Conservation (phyloP, 2,888 invertebrate genomes). For the Sarcophaga caerulescens region DNA sequence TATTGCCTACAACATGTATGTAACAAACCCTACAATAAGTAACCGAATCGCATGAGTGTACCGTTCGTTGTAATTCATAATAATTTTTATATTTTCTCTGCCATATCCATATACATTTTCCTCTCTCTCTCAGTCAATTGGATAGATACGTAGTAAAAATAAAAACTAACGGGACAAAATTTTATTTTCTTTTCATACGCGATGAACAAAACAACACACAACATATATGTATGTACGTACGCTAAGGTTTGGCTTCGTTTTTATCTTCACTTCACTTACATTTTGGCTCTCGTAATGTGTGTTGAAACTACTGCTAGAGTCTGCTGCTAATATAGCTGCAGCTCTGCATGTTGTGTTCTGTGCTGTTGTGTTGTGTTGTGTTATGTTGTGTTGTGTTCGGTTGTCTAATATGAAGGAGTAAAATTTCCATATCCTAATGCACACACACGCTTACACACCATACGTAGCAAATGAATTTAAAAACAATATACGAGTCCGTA, state of each 20-base stretch:
- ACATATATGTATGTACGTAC: neutral
- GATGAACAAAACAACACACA: slow-evolving; percentile 26
- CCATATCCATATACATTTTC: slow-evolving; percentile 34
- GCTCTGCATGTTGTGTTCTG: slow-evolving; percentile 38
- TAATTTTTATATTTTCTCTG: neutral
- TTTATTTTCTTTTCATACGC: slow-evolving; percentile 9
- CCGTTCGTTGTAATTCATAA: no score
- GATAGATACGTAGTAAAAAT: neutral
- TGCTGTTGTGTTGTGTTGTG: neutral
- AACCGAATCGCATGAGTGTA: no score
- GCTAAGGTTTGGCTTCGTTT: slow-evolving; percentile 51
- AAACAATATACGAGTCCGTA: neutral
- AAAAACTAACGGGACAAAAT: neutral
- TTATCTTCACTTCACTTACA: slow-evolving; percentile 16
- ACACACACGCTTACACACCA: slow-evolving; percentile 20
- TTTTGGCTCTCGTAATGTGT: slow-evolving; percentile 32
- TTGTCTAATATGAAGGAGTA: slow-evolving; percentile 59
- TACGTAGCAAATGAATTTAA: slow-evolving; percentile 12
- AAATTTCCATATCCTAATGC: slow-evolving; percentile 59
- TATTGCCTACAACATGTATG: no score
- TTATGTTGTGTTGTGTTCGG: slow-evolving; percentile 1
- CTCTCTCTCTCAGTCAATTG: slow-evolving; percentile 52
- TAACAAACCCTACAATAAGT: no score
- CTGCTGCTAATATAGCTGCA: neutral
- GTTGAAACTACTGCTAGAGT: slow-evolving; percentile 5